Percentiles rank a stretch among this genome's conserved stretches.
Conservation (phyloP, 1,140 invertebrate species). For the Penaeus vannamei region DNA sequence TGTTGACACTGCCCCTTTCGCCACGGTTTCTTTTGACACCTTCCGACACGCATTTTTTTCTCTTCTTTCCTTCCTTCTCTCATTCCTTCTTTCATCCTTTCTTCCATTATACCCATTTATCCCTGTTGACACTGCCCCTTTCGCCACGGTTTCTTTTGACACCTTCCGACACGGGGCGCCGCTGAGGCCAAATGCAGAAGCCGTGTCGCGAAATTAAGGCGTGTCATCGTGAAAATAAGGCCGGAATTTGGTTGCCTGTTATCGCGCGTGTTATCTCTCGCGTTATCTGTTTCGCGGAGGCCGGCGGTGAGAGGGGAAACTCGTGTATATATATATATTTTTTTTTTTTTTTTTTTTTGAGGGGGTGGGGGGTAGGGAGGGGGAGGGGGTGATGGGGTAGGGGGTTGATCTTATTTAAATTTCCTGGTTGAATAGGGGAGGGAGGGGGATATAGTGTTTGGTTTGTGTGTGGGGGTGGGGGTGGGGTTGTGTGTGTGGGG, state of each 20-base stretch:
- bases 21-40: no score
- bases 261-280: no score
- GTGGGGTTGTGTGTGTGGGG: not conserved
- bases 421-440: not conserved
- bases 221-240: no score
- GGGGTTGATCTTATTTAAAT: not conserved
- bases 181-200: no score
- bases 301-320: no score
- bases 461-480: no score
- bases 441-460: not conserved
- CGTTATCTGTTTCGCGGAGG: no score
- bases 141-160: constrained; percentile 23
- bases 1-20: not conserved
- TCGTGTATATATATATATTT: no score
- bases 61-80: not conserved
- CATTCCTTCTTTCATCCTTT: not conserved
- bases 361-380: not conserved
- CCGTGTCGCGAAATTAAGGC: no score
- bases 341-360: not conserved
- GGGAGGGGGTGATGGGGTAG: not conserved
- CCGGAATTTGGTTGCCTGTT: no score
- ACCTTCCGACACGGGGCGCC: no score
- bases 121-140: not conserved
- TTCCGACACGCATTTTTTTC: no score
- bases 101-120: not conserved